Evolutionary conservation across 2,113 vertebrate genomes (phyloP).

Genomic region (Vidua chalybeata): DNA sequence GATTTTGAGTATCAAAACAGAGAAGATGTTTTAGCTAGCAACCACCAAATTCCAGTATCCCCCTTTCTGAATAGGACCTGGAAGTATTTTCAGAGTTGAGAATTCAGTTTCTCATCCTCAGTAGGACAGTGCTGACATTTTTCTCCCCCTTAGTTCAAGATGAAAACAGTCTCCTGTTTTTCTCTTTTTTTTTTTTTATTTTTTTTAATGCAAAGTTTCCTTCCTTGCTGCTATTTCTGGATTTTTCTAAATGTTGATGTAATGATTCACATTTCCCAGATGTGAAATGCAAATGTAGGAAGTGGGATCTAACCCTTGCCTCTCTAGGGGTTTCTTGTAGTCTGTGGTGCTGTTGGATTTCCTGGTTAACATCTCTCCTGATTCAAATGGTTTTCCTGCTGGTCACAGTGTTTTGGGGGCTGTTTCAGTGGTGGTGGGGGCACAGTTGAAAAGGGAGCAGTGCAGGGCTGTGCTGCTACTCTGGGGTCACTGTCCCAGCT

Average conservation of each 20-base stretch:
- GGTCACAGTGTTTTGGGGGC: background rate
- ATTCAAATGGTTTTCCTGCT: background rate
- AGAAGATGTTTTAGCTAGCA: background rate
- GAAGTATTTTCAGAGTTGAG: background rate
- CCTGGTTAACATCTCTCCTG: background rate
- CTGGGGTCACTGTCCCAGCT: background rate
- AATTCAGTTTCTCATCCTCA: background rate
- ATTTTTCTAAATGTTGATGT: background rate
- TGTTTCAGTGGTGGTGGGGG: background rate
- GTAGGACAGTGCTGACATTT: background rate
- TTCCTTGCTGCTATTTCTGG: constrained; percentile 24
- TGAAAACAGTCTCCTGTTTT: background rate
- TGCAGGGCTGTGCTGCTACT: background rate
- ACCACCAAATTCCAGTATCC: background rate
- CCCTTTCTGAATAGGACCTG: background rate
- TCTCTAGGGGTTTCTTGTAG: background rate
- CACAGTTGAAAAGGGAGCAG: background rate
- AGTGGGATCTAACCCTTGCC: background rate
- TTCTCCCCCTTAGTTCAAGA: background rate
- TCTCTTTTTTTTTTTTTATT: background rate
- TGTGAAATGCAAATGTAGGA: constrained; percentile 21
- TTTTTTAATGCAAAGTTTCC: background rate
- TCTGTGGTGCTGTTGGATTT: background rate
- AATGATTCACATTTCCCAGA: constrained; percentile 8
- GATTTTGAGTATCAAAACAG: background rate